Percentiles rank a stretch among this genome's conserved stretches.
Evolutionary conservation across 2,888 invertebrate species (phyloP).

Genomic region (Amphipyra berbera): DNA sequence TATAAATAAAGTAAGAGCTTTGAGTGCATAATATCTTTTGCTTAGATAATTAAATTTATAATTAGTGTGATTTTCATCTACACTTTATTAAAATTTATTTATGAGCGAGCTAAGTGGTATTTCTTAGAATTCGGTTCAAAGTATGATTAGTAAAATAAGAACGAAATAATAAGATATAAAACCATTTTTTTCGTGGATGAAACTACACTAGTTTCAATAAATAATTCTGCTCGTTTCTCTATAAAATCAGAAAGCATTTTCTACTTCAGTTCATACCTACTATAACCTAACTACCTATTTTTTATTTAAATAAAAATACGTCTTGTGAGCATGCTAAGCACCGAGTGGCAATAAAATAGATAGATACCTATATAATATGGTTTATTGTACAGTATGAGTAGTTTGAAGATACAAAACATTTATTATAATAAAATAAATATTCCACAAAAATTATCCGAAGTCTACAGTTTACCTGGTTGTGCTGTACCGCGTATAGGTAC

Average conservation of each 20-base stretch:
- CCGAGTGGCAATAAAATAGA: no score
- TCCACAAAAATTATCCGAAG: slow-evolving; percentile 3
- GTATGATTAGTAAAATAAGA: not conserved
- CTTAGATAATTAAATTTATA: not conserved
- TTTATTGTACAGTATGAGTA: no score
- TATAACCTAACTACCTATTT: no score
- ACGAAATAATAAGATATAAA: no score
- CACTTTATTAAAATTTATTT: not conserved
- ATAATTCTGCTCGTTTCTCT: no score
- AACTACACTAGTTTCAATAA: no score
- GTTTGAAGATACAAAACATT: not conserved
- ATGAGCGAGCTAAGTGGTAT: not conserved
- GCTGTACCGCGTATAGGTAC: slow-evolving; percentile 68
- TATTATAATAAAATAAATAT: not conserved
- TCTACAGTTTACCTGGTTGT: slow-evolving; percentile 48
- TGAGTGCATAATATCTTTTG: not conserved
- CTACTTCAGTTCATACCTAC: no score
- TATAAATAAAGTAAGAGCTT: not conserved
- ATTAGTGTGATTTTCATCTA: not conserved
- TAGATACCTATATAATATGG: no score
- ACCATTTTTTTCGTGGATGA: no score
- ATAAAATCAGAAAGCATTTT: no score
- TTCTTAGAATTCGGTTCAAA: not conserved
- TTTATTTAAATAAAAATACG: no score
- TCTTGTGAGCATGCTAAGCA: no score